Conservation (phyloP, 2,797 vertebrate species). For the Phylloscopus collybita region DNA sequence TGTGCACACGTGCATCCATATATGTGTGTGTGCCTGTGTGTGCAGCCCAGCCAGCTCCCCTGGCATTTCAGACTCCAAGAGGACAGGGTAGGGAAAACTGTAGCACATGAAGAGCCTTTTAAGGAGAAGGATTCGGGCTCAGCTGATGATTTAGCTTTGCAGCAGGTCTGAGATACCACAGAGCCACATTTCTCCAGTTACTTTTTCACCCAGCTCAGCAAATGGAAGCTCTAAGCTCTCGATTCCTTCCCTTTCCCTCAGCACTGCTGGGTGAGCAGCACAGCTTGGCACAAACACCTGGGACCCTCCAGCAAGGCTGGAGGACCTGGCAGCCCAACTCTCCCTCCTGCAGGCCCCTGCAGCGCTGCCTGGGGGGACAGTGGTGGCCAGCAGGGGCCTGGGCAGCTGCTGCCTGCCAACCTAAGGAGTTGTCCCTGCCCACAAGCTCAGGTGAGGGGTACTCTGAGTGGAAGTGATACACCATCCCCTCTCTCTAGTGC, state of each 20-base stretch:
- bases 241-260: not conserved
- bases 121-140: slow-evolving; percentile 10
- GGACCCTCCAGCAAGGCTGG: not conserved
- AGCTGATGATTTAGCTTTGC: not conserved
- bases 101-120: not conserved
- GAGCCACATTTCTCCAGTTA: not conserved
- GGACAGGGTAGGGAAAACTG: not conserved
- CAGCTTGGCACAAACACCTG: not conserved
- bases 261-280: not conserved
- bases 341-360: not conserved
- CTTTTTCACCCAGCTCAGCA: not conserved
- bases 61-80: not conserved
- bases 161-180: not conserved
- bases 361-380: not conserved
- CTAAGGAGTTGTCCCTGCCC: accelerated
- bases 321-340: not conserved
- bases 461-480: not conserved
- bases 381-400: not conserved
- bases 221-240: not conserved
- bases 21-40: not conserved
- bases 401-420: not conserved
- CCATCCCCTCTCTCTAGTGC: no score
- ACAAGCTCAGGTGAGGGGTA: not conserved
- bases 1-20: not conserved
- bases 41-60: not conserved